phyloP scores from a whole-genome alignment of 2,797 vertebrate species.

The Pygocentrus nattereri region DNA sequence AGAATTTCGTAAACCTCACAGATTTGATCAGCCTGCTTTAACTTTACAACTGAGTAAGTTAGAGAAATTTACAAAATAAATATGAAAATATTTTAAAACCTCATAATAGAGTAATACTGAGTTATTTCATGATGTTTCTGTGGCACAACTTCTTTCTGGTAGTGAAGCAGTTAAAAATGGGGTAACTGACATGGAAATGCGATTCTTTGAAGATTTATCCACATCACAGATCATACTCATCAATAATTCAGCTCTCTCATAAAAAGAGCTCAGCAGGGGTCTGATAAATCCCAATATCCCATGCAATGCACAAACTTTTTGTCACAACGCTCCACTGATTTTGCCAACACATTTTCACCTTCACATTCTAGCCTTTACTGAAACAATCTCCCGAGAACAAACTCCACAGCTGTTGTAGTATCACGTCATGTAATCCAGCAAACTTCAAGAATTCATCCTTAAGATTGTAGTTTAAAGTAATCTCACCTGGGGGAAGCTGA shows the following conservation, averaged over 20 bases:
- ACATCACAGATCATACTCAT: constrained; percentile 29
- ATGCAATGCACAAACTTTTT: constrained; percentile 1
- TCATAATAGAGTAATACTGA: neutral
- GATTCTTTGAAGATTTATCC: constrained; percentile 11
- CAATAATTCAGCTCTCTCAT: constrained; percentile 26
- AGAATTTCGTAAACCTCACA: neutral
- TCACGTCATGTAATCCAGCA: neutral
- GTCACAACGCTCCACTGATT: constrained; percentile 3
- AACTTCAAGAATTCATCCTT: constrained; percentile 1
- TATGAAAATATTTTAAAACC: neutral
- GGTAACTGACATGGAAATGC: constrained; percentile 16
- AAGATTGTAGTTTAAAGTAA: constrained; percentile 38
- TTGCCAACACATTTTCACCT: neutral
- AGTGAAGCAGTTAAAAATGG: neutral
- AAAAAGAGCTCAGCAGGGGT: neutral
- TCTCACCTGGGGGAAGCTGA: constrained; percentile 74
- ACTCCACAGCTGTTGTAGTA: neutral
- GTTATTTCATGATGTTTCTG: neutral
- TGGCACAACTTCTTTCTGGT: neutral
- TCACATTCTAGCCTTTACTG: neutral
- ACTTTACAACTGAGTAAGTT: neutral
- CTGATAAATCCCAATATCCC: neutral
- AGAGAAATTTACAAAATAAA: neutral
- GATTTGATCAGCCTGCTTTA: neutral
- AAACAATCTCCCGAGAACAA: neutral